These are phyloP conservation scores for Perca schrenkii DNA, from an alignment of 2,113 vertebrate species.

Conservation along the genomic window DNA sequence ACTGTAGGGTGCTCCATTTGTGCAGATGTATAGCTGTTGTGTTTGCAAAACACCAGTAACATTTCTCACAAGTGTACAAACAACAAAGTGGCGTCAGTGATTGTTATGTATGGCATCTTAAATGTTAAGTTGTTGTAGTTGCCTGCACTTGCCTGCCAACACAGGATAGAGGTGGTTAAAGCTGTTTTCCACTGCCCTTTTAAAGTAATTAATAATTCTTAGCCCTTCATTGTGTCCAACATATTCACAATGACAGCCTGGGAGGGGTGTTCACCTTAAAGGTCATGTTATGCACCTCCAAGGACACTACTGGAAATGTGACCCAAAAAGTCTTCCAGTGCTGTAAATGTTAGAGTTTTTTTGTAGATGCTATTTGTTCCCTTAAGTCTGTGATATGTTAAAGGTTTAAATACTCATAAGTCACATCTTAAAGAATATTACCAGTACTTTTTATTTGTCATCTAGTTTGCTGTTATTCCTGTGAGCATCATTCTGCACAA, in stretches of 20 bases:
- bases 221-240: slow-evolving; percentile 65
- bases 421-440: not conserved
- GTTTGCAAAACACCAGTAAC: not conserved
- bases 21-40: not conserved
- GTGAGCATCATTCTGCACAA: not conserved
- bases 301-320: slow-evolving; percentile 42
- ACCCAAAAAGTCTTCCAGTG: not conserved
- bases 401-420: not conserved
- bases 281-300: slow-evolving; percentile 61
- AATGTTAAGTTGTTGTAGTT: slow-evolving; percentile 59
- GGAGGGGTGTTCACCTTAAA: slow-evolving; percentile 72
- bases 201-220: slow-evolving; percentile 71
- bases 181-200: slow-evolving; percentile 71
- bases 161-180: slow-evolving; percentile 45
- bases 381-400: not conserved
- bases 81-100: not conserved
- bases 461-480: not conserved
- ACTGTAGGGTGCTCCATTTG: not conserved
- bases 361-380: not conserved
- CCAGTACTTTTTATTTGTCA: not conserved
- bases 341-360: slow-evolving; percentile 3
- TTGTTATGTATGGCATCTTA: slow-evolving; percentile 8
- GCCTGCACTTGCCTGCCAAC: slow-evolving; percentile 21
- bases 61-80: not conserved
- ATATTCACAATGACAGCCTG: slow-evolving; percentile 69